Base-by-base conservation (phyloP, 2,797 vertebrate genomes). In the Momotus momota region DNA sequence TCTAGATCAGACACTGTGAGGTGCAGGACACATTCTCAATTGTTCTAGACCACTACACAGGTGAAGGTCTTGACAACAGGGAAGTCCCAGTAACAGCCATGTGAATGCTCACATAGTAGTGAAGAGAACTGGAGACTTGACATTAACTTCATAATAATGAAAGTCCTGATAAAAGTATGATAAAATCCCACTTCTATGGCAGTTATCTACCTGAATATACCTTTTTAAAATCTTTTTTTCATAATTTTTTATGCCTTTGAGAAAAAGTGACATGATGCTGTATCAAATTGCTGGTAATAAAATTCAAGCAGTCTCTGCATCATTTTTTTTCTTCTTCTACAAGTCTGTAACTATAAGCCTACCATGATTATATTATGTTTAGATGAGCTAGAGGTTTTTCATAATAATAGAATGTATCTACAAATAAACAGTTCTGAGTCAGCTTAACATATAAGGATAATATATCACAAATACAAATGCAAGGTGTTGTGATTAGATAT, bases 1-100 rank as follows among this genome's bases (percentile, higher is more conserved):
- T 5, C 35, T 3, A 41, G 22, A n/a, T 31, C 8, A 78, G 65
- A 40, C 13, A 41, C 10, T 5, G 0, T 46, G 20, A 3, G 2
- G 12, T 62, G 27, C 35, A 67, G 40, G 18, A 19, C 31, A n/a
- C 6, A 23, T 7, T 54, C 7, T 12, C 41, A 16, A 20, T 60
- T 54, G 26, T 18, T 86, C 40, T n/a, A 22, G n/a, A 69, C 8
- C 8, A 3, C 26, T 43, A 4, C 7, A 5, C 11, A 62, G 14
- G 7, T 5, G 6, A 65, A 72, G 21, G 9, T 7, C 13, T 45
- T 80, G 54, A 73, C 33, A 70, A 48, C 3, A 21, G 20, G 25
- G 12, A 49, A 45, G 8, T 31, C 66, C 25, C 40, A 79, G 33
- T 81, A 65, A 43, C 6, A 88, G 14, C 12, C 33, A 10, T 11